Conservation (phyloP, 2,797 vertebrate species). For the Gadopsis bispinosus region DNA sequence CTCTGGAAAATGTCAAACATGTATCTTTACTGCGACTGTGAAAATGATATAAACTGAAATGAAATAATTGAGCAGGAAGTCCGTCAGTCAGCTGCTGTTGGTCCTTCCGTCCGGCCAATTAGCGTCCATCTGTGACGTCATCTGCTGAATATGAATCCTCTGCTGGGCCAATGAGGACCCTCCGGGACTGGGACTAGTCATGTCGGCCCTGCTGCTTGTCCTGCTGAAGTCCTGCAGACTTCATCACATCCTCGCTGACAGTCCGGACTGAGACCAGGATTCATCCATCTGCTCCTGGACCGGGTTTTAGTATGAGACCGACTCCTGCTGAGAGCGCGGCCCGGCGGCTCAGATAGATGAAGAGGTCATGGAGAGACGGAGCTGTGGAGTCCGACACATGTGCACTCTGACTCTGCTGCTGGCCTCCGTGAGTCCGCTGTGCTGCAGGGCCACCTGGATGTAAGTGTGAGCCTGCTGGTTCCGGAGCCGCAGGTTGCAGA, state of each 20-base stretch:
- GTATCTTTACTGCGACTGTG: too few species aligned
- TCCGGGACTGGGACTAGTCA: conserved; percentile 20
- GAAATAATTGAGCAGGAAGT: too few species aligned
- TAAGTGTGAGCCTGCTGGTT: conserved; percentile 84
- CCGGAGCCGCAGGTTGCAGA: neutral
- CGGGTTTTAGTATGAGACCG: conserved; percentile 43
- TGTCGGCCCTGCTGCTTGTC: neutral
- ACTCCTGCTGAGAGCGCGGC: neutral
- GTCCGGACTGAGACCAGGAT: conserved; percentile 1
- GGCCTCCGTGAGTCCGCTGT: conserved; percentile 82
- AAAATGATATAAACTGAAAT: too few species aligned
- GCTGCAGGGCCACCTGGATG: conserved; percentile 91
- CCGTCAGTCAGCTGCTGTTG: too few species aligned
- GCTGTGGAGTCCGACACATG: conserved; percentile 80
- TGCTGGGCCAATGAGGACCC: conserved; percentile 67
- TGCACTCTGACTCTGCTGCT: conserved; percentile 84
- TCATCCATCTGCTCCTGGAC: neutral
- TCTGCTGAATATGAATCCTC: conserved; percentile 53
- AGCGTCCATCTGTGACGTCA: conserved; percentile 63
- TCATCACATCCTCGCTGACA: neutral
- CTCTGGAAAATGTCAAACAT: neutral
- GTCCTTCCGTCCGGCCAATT: conserved; percentile 60
- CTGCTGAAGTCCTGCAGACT: neutral
- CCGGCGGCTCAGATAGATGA: conserved; percentile 72
- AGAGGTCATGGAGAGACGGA: conserved; percentile 86